Conservation (phyloP, 2,113 vertebrate species). For the Plotosus lineatus region DNA sequence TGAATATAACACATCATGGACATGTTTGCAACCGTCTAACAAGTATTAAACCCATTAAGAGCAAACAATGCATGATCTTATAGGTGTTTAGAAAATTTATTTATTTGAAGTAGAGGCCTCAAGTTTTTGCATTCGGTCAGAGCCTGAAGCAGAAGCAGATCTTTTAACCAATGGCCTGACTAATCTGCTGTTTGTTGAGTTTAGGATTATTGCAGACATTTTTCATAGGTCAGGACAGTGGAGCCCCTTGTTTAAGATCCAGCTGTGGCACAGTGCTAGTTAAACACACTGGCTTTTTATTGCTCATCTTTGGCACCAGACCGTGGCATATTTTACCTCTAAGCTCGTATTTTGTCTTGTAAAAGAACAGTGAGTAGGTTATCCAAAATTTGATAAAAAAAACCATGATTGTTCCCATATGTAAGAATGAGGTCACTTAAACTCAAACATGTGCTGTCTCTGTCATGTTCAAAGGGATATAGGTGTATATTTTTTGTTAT, state of each 20-base stretch:
- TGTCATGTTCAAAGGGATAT: not conserved
- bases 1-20: not conserved
- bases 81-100: not conserved
- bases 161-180: constrained; percentile 30
- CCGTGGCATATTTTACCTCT: constrained; percentile 7
- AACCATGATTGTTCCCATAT: not conserved
- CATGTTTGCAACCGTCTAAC: not conserved
- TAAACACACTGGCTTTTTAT: constrained; percentile 46
- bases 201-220: constrained; percentile 31
- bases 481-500: not conserved
- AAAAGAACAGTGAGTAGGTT: constrained; percentile 30
- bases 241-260: constrained; percentile 31
- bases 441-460: not conserved
- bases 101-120: not conserved
- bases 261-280: constrained; percentile 13
- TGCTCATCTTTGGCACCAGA: constrained; percentile 27
- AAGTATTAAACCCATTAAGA: no score
- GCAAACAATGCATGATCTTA: no score
- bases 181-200: constrained; percentile 38
- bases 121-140: not conserved
- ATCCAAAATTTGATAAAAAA: not conserved
- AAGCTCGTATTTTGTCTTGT: constrained; percentile 19
- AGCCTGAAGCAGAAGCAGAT: constrained; percentile 18
- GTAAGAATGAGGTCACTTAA: not conserved
- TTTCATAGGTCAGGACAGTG: constrained; percentile 32